Evolutionary conservation across 1,140 invertebrate genomes (phyloP), one percentile per base, ranked within the genome.

Genomic region (Halesus radiatus): DNA sequence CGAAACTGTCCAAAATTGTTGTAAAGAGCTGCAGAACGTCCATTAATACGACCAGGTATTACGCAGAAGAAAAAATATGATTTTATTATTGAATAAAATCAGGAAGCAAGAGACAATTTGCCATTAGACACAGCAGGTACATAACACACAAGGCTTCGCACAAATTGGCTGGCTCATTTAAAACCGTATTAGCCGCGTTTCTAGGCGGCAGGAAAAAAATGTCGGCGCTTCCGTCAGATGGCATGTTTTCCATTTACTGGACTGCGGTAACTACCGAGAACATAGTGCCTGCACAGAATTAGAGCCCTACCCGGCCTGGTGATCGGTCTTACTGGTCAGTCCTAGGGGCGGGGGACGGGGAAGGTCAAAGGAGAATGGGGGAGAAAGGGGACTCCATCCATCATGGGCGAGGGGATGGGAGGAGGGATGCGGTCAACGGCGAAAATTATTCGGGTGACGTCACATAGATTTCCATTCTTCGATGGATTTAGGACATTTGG

Each of bases 381-480:
- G 32, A 32, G 32, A 7, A 10, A 45, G 37, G 37, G 10, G 37
- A 45, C 37, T 13, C 37, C 8, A 45, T 45, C 37, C 37, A 45
- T 45, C 37, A 45, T 45, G 37, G 37, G 8, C 37, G 37, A 45
- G 37, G 7, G 8, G 37, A 45, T 22, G 52, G 72, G 72, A 26
- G 72, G 72, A 26, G 23, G n/a, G 23, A 3, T 56, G 72, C 22
- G 50, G 72, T 29, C 72, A 58, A 10, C 52, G 50, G 72, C 72
- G 8, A 58, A 74, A 74, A 74, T 74, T 74, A 56, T 58, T 74
- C 2, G 22, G 15, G 16, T 58, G 72, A 74, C 72, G 72, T 74
- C 23, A 74, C 72, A 18, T 6, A 16, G 18, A 66, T 26, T 66
- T 56, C 16, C 56, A 7, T 60, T 13, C 56, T 23, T 23, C 56